Percentiles rank a stretch among this genome's conserved stretches.
Conservation (phyloP, 2,888 invertebrate genomes). For the Pyrochroa serraticornis region DNA sequence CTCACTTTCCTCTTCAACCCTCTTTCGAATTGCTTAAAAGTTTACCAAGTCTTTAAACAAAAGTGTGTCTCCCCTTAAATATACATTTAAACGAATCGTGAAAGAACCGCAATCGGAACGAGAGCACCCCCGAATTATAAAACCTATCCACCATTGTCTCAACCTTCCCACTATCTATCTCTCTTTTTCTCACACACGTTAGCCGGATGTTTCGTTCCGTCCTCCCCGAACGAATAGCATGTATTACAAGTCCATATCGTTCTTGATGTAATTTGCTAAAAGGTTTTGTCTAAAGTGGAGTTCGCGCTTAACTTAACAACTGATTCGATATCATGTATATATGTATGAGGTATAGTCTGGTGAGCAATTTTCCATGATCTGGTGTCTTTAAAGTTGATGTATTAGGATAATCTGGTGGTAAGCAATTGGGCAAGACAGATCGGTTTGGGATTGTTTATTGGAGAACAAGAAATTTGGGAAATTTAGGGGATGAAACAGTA, state of each 20-base stretch:
- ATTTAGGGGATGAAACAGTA: too few relatives aligned
- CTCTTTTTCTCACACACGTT: constrained; percentile 54
- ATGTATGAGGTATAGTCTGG: constrained; percentile 55
- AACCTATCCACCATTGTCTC: constrained; percentile 46
- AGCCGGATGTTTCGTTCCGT: constrained; percentile 48
- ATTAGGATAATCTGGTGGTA: background rate
- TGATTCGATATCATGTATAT: constrained; percentile 60
- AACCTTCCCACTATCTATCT: constrained; percentile 47
- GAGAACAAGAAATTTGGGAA: too few relatives aligned
- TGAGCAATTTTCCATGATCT: constrained; percentile 24
- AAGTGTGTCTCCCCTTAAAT: constrained; percentile 2
- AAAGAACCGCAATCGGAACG: constrained; percentile 38
- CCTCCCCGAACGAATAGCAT: constrained; percentile 51
- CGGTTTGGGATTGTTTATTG: too few relatives aligned
- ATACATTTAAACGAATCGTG: constrained; percentile 15
- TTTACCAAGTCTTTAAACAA: too few relatives aligned
- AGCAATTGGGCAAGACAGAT: too few relatives aligned
- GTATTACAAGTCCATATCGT: constrained; percentile 41
- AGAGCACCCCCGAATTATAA: constrained; percentile 59
- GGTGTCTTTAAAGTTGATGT: constrained; percentile 9
- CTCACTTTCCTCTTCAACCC: too few relatives aligned
- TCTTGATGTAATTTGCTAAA: constrained; percentile 58
- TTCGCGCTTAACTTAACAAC: constrained; percentile 60
- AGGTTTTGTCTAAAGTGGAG: constrained; percentile 60
- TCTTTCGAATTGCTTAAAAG: too few relatives aligned